phyloP scores from a whole-genome alignment of 2,888 invertebrate genomes.

The Synanthedon andrenaeformis region DNA sequence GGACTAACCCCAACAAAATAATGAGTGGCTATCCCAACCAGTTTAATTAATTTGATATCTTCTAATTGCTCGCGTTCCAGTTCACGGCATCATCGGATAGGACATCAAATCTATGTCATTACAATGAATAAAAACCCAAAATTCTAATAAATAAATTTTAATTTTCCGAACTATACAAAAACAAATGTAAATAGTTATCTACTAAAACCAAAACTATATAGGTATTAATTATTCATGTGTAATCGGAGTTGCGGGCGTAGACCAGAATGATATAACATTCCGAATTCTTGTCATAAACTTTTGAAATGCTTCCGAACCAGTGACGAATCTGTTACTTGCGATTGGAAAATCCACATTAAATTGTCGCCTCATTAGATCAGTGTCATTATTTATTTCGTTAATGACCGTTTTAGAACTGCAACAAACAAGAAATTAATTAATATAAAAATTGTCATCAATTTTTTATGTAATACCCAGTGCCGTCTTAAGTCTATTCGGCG shows the following conservation, averaged over 20 bases:
- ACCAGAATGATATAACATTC: conserved; percentile 15
- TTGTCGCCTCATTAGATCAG: not conserved
- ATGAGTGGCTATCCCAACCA: too few relatives aligned
- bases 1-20: too few relatives aligned
- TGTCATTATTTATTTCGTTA: not conserved
- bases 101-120: too few relatives aligned
- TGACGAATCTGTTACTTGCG: conserved; percentile 31
- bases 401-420: not conserved
- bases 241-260: conserved; percentile 2
- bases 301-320: conserved; percentile 45
- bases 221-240: not conserved
- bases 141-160: conserved; percentile 3
- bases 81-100: too few relatives aligned
- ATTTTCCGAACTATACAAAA: conserved; percentile 2
- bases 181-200: not conserved
- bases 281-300: conserved; percentile 35
- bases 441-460: too few relatives aligned
- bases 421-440: not conserved
- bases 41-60: too few relatives aligned
- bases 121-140: not conserved
- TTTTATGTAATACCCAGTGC: too few relatives aligned
- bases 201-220: too few relatives aligned
- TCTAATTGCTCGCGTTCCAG: too few relatives aligned
- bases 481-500: too few relatives aligned
- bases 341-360: conserved; percentile 7